Percentiles rank a stretch among this genome's conserved stretches.
Evolutionary conservation across 2,113 vertebrate genomes (phyloP).

Genomic region (Caretta caretta): DNA sequence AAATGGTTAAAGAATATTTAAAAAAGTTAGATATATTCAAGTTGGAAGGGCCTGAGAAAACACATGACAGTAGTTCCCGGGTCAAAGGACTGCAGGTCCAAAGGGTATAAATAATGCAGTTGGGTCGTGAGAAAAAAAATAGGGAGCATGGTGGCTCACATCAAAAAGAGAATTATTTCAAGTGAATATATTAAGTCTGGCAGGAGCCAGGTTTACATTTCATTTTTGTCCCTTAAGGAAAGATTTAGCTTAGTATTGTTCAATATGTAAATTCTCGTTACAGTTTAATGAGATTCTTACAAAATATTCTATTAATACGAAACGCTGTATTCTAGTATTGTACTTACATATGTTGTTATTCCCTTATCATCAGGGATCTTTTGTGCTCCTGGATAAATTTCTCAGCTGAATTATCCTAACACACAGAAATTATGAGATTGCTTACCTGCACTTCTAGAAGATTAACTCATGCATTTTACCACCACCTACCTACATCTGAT

Average conservation of each 20-base stretch:
- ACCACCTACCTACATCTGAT: conserved; percentile 40
- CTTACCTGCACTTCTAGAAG: conserved; percentile 56
- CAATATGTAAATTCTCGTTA: conserved; percentile 65
- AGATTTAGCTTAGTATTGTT: conserved; percentile 58
- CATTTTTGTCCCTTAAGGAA: conserved; percentile 53
- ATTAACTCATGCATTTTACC: conserved; percentile 36
- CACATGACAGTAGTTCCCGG: not conserved
- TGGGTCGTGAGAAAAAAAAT: not conserved
- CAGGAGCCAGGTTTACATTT: conserved; percentile 42
- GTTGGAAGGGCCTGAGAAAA: too few species aligned
- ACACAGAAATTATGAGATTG: conserved; percentile 48
- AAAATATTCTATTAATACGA: conserved; percentile 66
- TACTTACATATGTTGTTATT: conserved; percentile 66
- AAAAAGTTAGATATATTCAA: too few species aligned
- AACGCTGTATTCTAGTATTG: conserved; percentile 50
- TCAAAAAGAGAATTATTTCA: conserved; percentile 3
- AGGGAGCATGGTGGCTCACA: not conserved
- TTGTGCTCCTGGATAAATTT: conserved; percentile 61
- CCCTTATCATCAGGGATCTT: conserved; percentile 66
- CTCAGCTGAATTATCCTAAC: conserved; percentile 59
- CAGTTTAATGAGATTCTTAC: conserved; percentile 66
- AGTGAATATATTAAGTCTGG: conserved; percentile 22
- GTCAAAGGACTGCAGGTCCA: not conserved
- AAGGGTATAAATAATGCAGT: not conserved
- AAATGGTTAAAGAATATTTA: too few species aligned